Conservation (phyloP, 2,113 vertebrate species). For the Odontesthes bonariensis region DNA sequence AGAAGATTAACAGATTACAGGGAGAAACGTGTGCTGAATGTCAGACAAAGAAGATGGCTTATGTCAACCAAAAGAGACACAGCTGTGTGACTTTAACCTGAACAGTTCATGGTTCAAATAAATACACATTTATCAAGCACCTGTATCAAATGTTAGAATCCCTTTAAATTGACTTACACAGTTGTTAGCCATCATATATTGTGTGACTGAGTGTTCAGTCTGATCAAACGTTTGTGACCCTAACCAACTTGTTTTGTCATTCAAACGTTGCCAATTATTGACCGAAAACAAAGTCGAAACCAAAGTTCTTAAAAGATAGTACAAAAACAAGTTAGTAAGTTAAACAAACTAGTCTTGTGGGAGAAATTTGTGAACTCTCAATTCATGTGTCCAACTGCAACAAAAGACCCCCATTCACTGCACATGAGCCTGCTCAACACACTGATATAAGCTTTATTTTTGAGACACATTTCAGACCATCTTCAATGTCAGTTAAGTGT, state of each 20-base stretch:
- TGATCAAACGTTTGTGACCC: too few species aligned
- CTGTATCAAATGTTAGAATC: not conserved
- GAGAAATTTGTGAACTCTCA: too few species aligned
- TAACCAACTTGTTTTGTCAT: not conserved
- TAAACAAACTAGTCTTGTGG: too few species aligned
- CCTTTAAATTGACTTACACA: too few species aligned
- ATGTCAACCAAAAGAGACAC: slow-evolving; percentile 31
- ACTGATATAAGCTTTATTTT: not conserved
- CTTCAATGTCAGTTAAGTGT: not conserved
- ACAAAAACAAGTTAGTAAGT: too few species aligned
- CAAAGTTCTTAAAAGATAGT: too few species aligned
- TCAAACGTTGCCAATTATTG: not conserved
- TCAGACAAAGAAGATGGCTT: slow-evolving; percentile 45
- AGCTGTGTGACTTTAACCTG: not conserved
- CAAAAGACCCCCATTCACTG: not conserved
- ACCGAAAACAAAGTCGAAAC: not conserved
- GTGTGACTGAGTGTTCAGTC: too few species aligned
- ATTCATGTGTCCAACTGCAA: not conserved
- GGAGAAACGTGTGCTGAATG: slow-evolving; percentile 61
- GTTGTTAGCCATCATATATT: too few species aligned
- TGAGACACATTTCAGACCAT: not conserved
- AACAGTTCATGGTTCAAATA: not conserved
- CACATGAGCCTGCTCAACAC: not conserved
- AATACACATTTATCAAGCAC: not conserved
- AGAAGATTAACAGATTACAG: slow-evolving; percentile 79